Percentiles rank a stretch among this genome's conserved stretches.
Conservation (phyloP, 2,113 vertebrate species). For the Chamaetylas fuelleborni region DNA sequence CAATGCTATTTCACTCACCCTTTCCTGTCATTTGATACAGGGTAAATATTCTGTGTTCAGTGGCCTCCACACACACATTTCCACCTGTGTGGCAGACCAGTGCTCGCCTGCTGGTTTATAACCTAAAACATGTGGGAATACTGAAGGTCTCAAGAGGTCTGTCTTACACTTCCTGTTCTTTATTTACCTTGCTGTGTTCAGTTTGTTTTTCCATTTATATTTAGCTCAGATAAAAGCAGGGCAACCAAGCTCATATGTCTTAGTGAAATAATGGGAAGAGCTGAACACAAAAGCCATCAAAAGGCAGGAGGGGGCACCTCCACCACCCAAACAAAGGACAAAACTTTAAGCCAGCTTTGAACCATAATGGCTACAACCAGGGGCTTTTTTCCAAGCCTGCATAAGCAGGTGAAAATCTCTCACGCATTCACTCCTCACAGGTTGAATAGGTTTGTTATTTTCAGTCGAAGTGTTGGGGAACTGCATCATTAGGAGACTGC, state of each 20-base stretch:
- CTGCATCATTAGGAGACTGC: background rate
- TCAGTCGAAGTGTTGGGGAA: background rate
- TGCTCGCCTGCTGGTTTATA: slow-evolving; percentile 34
- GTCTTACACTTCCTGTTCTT: slow-evolving; percentile 59
- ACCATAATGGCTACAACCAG: background rate
- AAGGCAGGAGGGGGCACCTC: slow-evolving; percentile 21
- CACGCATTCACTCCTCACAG: background rate
- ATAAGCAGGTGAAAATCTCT: slow-evolving; percentile 60
- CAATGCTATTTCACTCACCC: slow-evolving; percentile 17
- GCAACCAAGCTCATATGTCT: slow-evolving; percentile 29
- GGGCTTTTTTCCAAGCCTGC: background rate
- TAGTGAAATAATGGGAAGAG: slow-evolving; percentile 45
- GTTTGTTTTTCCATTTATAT: slow-evolving; percentile 67
- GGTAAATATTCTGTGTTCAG: slow-evolving; percentile 48
- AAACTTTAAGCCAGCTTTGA: slow-evolving; percentile 47
- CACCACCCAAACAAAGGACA: background rate
- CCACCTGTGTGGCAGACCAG: slow-evolving; percentile 59
- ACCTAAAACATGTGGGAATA: slow-evolving; percentile 59
- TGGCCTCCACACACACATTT: slow-evolving; percentile 35
- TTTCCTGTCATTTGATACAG: slow-evolving; percentile 59
- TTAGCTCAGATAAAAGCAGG: slow-evolving; percentile 50
- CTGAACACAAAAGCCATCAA: background rate
- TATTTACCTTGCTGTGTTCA: slow-evolving; percentile 59
- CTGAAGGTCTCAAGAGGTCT: slow-evolving; percentile 50
- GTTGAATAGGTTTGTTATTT: slow-evolving; percentile 50